Percentiles rank a stretch among this genome's conserved stretches.
Evolutionary conservation across 1,140 invertebrate species (phyloP).

Genomic region (Babylonia areolata): DNA sequence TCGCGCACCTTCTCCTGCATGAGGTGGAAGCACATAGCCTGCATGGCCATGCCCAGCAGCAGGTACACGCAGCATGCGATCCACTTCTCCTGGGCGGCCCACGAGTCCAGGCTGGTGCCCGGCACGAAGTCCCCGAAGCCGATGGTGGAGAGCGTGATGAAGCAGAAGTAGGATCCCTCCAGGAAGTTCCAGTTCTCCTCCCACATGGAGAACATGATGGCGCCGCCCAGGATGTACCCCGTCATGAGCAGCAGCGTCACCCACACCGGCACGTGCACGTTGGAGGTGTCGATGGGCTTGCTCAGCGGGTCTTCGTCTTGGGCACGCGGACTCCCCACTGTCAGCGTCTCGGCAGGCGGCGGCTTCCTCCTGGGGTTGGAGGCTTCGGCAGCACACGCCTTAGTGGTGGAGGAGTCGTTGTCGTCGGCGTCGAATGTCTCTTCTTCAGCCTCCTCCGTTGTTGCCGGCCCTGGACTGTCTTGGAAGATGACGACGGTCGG

Average conservation of each 20-base stretch:
- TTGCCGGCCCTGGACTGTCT: neutral
- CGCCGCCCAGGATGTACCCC: conserved; percentile 73
- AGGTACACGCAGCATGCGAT: conserved; percentile 69
- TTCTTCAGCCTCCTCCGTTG: neutral
- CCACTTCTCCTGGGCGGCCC: conserved; percentile 67
- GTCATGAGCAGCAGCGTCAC: conserved; percentile 72
- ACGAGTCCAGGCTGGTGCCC: conserved; percentile 81
- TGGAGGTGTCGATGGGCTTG: conserved; percentile 49
- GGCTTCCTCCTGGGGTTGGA: too few relatives aligned
- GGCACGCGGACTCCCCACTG: neutral
- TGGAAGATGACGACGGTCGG: neutral
- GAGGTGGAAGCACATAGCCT: conserved; percentile 99
- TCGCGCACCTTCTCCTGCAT: conserved; percentile 91
- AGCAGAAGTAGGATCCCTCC: conserved; percentile 94
- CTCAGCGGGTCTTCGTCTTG: conserved; percentile 31
- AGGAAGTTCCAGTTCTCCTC: conserved; percentile 89
- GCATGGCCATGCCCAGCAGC: conserved; percentile 95
- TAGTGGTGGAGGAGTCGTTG: neutral
- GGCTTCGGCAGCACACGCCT: too few relatives aligned
- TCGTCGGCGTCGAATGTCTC: neutral
- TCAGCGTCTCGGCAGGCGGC: neutral
- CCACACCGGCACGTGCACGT: conserved; percentile 71
- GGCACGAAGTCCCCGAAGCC: conserved; percentile 98
- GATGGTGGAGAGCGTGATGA: conserved; percentile 78
- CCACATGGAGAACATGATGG: conserved; percentile 72